Evolutionary conservation across 92 coral and sea anemone species (phyloP).

Genomic region (Bergia puertoricense): DNA sequence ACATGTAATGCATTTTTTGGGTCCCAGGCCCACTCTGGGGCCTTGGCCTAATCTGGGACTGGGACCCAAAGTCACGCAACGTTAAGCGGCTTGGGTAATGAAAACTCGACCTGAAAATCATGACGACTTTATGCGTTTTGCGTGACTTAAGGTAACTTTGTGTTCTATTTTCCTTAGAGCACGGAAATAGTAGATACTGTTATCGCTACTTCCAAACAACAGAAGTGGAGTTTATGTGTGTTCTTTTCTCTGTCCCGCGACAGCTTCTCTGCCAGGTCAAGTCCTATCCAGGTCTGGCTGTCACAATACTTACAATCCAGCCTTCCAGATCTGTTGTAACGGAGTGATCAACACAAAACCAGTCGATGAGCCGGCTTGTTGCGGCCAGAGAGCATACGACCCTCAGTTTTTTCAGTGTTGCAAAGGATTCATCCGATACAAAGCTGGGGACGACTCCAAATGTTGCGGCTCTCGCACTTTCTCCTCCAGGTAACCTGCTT

Average conservation of each 20-base stretch:
- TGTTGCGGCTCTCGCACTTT: neutral
- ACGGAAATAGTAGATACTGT: too few species aligned
- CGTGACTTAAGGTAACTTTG: too few species aligned
- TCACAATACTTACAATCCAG: neutral
- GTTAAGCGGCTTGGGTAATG: too few species aligned
- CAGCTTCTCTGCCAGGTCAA: neutral
- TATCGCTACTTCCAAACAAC: too few species aligned
- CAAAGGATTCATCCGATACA: neutral
- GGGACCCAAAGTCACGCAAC: too few species aligned
- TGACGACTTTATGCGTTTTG: too few species aligned
- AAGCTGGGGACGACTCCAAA: neutral
- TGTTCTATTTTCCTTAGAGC: neutral
- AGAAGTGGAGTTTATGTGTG: neutral
- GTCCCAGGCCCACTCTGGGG: too few species aligned
- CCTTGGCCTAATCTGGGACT: too few species aligned
- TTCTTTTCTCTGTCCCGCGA: neutral
- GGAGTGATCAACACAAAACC: neutral
- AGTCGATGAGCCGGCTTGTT: neutral
- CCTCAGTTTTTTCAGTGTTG: neutral
- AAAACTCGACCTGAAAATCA: too few species aligned
- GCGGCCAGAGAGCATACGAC: neutral
- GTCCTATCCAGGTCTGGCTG: neutral
- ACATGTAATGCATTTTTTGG: too few species aligned
- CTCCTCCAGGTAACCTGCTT: neutral
- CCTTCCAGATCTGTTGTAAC: constrained; percentile 4